Evolutionary conservation across 2,113 vertebrate species (phyloP).

Genomic region (Indicator indicator): DNA sequence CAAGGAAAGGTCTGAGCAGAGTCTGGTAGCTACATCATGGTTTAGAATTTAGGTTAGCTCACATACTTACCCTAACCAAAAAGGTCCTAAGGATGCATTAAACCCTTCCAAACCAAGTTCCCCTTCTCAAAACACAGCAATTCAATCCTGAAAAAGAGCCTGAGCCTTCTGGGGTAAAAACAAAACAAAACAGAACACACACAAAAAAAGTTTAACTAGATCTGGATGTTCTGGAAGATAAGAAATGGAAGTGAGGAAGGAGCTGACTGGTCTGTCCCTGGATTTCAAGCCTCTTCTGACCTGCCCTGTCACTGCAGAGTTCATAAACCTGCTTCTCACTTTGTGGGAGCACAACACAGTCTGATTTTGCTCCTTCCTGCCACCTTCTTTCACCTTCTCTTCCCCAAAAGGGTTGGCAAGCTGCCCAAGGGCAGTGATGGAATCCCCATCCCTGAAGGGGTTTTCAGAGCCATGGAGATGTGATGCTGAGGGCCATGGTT

Average conservation of each 20-base stretch:
- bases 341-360: background rate
- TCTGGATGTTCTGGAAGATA: background rate
- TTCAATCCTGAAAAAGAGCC: background rate
- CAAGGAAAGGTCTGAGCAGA: background rate
- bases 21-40: background rate
- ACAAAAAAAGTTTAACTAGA: background rate
- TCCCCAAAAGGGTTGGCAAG: background rate
- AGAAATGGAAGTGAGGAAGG: background rate
- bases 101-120: background rate
- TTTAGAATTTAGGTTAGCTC: background rate
- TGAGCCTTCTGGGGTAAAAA: no score
- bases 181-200: no score
- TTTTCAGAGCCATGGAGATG: background rate
- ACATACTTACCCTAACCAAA: background rate
- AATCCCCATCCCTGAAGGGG: background rate
- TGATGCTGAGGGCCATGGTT: background rate
- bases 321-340: no score
- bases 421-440: background rate
- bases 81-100: fast-evolving
- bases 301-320: background rate
- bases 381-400: background rate
- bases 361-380: background rate
- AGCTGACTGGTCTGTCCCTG: background rate
- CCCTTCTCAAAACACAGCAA: background rate
- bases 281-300: background rate